Base-by-base conservation (phyloP, 2,797 vertebrate genomes). In the Meda fulgida region DNA sequence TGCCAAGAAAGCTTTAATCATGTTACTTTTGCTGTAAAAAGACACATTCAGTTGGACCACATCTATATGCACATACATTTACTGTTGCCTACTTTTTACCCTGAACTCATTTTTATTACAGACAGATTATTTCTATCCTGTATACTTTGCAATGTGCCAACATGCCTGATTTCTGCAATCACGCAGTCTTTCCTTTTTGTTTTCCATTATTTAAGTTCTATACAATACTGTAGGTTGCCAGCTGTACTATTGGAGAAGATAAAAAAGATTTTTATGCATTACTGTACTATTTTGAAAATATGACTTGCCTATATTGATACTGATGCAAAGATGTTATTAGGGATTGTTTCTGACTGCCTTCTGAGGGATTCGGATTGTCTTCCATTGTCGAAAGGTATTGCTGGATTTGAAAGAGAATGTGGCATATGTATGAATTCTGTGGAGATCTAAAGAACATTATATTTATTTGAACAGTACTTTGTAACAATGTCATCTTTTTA, bases 91-190 rank as follows among this genome's bases (percentile, higher is more conserved):
- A n/a, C 21, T 29, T 29, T 83, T 26, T 23, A 69, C 19, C 40
- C 26, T 76, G 70, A 76, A 26, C 53, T 71, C 77, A 60, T 70
- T 83, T 29, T n/a, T 84, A 40, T 81, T 81, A 73, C 38, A 55
- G 31, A 77, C 69, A 8, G 16, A 53, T 63, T 14, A 76, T 85
- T 83, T 85, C 36, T 34, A 78, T 71, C 10, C 73, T n/a, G 70
- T 36, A 48, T 48, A 72, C 55, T 86, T 65, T 75, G 36, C 83
- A 85, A 87, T 88, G 79, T 88, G 88, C 80, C 88, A 87, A 81
- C 71, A 77, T 84, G 63, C 67, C 73, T 87, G 73, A 51, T 85
- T 46, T 70, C 48, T 73, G 40, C 26, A 63, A 40, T 71, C 19
- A 8, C 5, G 16, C 34, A 31, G 58, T 76, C 9, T 71, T 51